Base-by-base conservation (phyloP, 2,888 invertebrate genomes). In the Gandaritis pyraliata region DNA sequence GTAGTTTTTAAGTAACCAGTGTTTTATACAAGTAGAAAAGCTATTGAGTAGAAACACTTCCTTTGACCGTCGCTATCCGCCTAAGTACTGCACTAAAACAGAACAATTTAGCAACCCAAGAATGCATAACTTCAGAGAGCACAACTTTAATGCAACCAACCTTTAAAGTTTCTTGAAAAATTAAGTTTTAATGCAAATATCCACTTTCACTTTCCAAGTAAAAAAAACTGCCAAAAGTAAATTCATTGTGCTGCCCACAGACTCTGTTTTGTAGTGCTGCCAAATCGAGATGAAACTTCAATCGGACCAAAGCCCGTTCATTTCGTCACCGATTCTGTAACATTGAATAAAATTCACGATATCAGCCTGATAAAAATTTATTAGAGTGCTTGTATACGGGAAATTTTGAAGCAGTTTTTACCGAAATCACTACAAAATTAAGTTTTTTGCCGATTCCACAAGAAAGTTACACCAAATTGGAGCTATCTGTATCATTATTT, bases 341-440 rank as follows among this genome's bases (percentile, higher is more conserved):
- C 23, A 51, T 51, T 46, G 38, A 51, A 52, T 47, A 58, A 52
- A 51, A 58, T 16, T 39, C 49, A 13, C 33, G 41, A 57, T 38
- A 45, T 50, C 47, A 61, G 62, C 51, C 58, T 68, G 65, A 65
- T 49, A 56, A 68, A 68, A 65, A 69, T 65, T 70, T 68, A 73
- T 46, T 72, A 74, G 55, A 16, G 41, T 43, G 43, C 10, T 16
- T 41, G 10, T 43, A 13, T 12, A 43, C 11, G 16, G 16, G 10
- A 16, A 43, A 43, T 16, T 11, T 16, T 38, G n/a, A 38, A 16
- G 10, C 16, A 43, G 16, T 43, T 10, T 6, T 16, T 43, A 16
- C 15, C 8, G 23, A 23, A 6, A 23, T 23, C n/a, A 23, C 23
- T 23, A 23, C 3, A 23, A 23, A 23, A 23, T 5, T 23, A 23